These are phyloP conservation scores for Agrilus mali DNA, from an alignment of 2,888 invertebrate genomes.

Conservation along the genomic window DNA sequence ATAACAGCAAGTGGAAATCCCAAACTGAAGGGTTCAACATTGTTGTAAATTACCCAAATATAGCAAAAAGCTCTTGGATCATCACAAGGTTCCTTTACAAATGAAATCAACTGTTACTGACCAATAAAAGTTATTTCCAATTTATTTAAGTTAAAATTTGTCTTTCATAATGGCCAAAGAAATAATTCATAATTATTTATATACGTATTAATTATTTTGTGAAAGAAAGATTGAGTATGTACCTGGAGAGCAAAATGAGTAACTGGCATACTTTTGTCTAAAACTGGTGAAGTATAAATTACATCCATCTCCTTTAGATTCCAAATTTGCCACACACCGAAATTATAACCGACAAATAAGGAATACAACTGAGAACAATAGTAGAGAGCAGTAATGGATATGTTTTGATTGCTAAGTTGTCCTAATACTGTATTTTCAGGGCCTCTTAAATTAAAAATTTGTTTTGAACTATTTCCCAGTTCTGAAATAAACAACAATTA, in stretches of 20 bases:
- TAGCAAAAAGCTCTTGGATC: conserved; percentile 86
- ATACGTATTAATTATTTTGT: too few species aligned
- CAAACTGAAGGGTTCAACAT: conserved; percentile 39
- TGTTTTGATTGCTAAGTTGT: conserved; percentile 43
- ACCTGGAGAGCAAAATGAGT: conserved; percentile 49
- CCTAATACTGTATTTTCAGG: conserved; percentile 42
- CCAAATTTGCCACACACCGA: conserved; percentile 68
- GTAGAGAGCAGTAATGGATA: conserved; percentile 47
- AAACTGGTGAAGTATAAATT: conserved; percentile 46
- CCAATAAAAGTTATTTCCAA: too few species aligned
- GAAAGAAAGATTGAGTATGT: conserved; percentile 9
- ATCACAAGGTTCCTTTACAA: conserved; percentile 70
- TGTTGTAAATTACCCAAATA: conserved; percentile 60
- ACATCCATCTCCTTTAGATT: conserved; percentile 40
- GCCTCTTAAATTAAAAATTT: conserved; percentile 41
- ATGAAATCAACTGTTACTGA: background rate
- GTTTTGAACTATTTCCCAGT: conserved; percentile 13
- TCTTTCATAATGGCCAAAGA: too few species aligned
- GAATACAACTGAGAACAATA: conserved; percentile 56
- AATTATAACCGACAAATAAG: conserved; percentile 58
- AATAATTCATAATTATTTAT: too few species aligned
- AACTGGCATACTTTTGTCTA: conserved; percentile 46
- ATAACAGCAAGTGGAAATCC: conserved; percentile 53
- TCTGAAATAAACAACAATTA: too few species aligned
- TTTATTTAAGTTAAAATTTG: too few species aligned